phyloP scores from a whole-genome alignment of 2,113 vertebrate genomes.

The Sander vitreus region DNA sequence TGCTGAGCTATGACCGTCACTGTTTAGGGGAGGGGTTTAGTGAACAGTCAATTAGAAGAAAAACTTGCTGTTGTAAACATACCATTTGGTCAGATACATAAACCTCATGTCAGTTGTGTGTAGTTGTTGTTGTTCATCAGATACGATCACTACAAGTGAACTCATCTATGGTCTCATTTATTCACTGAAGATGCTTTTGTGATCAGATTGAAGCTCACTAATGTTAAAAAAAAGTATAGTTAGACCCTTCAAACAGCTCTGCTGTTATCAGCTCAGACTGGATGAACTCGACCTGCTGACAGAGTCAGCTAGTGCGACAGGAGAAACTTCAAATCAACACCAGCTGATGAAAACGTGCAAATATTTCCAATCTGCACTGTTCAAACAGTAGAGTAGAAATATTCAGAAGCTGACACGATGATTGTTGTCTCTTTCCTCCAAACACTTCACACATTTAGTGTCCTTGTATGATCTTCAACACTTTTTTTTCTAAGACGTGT shows the following conservation, averaged over 20 bases:
- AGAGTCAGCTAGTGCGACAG: constrained; percentile 28
- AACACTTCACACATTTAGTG: constrained; percentile 35
- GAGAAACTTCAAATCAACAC: constrained; percentile 56
- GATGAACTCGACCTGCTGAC: constrained; percentile 56
- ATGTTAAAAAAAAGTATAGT: neutral
- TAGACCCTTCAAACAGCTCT: constrained; percentile 52
- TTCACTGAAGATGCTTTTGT: constrained; percentile 37
- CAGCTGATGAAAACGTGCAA: constrained; percentile 53
- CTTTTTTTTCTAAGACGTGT: constrained; percentile 13
- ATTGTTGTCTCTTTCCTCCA: constrained; percentile 19
- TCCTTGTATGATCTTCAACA: constrained; percentile 24
- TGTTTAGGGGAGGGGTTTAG: neutral
- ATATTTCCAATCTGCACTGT: constrained; percentile 64
- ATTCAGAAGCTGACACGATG: constrained; percentile 46
- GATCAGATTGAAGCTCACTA: constrained; percentile 14
- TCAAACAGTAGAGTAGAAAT: constrained; percentile 56
- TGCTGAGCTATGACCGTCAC: neutral
- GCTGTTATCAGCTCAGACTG: constrained; percentile 47
- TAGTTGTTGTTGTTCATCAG: constrained; percentile 1
- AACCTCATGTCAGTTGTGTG: neutral
- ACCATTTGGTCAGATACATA: neutral
- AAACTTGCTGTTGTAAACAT: neutral
- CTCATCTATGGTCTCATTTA: constrained; percentile 64
- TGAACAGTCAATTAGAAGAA: neutral
- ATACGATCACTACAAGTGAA: neutral